phyloP scores from a whole-genome alignment of 2,113 vertebrate species.

The Notarius quadriscutis region DNA sequence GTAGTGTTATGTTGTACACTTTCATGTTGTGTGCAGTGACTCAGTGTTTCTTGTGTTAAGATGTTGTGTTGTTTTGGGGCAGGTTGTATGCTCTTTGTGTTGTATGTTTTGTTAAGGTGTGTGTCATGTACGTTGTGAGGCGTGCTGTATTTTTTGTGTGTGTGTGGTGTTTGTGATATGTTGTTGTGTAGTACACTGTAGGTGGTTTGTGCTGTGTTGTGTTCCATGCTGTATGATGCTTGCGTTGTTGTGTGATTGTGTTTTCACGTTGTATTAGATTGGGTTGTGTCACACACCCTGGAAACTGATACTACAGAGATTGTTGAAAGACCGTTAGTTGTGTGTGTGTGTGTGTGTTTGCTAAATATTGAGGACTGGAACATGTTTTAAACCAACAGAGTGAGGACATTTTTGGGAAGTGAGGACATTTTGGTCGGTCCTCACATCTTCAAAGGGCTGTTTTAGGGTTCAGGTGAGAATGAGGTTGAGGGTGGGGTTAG shows the following conservation, averaged over 20 bases:
- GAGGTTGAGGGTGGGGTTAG: no score
- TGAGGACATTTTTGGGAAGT: no score
- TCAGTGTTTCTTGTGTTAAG: not conserved
- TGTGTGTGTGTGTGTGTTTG: constrained; percentile 15
- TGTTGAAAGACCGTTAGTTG: constrained; percentile 60
- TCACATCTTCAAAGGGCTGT: no score
- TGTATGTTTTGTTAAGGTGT: not conserved
- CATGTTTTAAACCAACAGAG: no score
- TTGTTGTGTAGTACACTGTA: not conserved
- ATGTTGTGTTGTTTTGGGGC: constrained; percentile 50
- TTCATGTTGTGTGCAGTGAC: not conserved
- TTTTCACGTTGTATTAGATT: constrained; percentile 66
- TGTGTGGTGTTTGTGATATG: not conserved
- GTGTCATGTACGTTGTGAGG: constrained; percentile 29
- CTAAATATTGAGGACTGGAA: no score
- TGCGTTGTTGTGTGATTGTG: not conserved
- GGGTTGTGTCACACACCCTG: constrained; percentile 58
- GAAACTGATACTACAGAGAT: constrained; percentile 65
- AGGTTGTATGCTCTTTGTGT: not conserved
- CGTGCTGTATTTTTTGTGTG: not conserved
- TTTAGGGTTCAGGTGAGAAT: no score
- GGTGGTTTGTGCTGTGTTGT: not conserved
- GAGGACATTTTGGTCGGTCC: no score
- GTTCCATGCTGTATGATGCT: constrained; percentile 27
- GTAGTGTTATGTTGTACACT: not conserved